A percentile compares a stretch with the other conserved stretches of the same genome.
Conservation (phyloP, 1,140 invertebrate genomes). For the Trissolcus basalis region DNA sequence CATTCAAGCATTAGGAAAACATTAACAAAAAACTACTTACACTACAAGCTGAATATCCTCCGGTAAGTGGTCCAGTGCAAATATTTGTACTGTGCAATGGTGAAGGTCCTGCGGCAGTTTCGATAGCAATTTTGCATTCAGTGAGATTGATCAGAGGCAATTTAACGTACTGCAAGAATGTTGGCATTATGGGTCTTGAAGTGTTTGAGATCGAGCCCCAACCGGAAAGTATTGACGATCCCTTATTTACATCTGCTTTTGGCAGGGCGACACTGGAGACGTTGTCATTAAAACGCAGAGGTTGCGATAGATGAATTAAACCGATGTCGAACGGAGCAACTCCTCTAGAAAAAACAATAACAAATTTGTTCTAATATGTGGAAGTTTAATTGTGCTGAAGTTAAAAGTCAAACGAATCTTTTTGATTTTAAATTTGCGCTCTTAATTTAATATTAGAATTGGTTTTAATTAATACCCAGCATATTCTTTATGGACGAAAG, state of each 20-base stretch:
- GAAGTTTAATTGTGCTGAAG: too few species aligned
- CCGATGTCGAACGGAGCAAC: conserved; percentile 65
- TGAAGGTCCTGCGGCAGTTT: conserved; percentile 45
- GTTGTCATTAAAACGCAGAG: conserved; percentile 75
- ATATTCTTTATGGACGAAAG: conserved; percentile 75
- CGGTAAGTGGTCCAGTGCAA: conserved; percentile 79
- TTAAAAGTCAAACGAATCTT: too few species aligned
- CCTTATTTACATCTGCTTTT: background rate
- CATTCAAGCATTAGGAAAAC: too few species aligned
- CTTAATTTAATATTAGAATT: too few species aligned
- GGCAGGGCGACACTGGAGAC: conserved; percentile 70
- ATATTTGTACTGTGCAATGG: conserved; percentile 74
- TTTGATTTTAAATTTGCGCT: too few species aligned
- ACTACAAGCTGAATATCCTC: conserved; percentile 79
- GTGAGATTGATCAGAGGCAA: conserved; percentile 60
- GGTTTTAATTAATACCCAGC: conserved; percentile 70
- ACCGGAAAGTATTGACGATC: conserved; percentile 41
- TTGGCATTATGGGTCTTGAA: conserved; percentile 44
- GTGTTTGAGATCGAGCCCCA: conserved; percentile 55
- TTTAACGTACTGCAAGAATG: conserved; percentile 58
- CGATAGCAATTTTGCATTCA: conserved; percentile 60
- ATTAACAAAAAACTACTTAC: conserved; percentile 55
- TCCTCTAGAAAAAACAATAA: conserved; percentile 60
- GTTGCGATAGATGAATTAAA: conserved; percentile 22
- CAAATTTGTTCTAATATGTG: too few species aligned